phyloP scores from a whole-genome alignment of 2,113 vertebrate genomes.

The Eidolon helvum region DNA sequence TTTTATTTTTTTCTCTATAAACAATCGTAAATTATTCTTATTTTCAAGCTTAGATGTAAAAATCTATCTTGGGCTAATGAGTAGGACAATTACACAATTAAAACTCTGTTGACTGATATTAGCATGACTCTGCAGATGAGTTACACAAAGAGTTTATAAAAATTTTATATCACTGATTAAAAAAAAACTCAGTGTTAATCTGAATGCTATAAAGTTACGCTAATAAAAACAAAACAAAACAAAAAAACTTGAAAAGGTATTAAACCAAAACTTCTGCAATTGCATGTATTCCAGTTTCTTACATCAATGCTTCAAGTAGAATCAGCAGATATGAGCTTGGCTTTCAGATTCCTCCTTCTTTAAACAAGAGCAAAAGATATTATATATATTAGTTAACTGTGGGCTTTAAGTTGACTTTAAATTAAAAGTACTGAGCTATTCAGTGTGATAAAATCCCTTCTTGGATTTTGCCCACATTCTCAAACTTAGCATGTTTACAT shows the following conservation, averaged over 20 bases:
- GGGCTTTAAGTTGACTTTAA: background rate
- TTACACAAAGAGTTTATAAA: no score
- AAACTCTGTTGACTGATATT: background rate
- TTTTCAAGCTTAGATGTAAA: slow-evolving; percentile 4
- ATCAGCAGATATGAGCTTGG: background rate
- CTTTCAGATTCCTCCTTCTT: background rate
- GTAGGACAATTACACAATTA: background rate
- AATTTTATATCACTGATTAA: no score
- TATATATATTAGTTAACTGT: background rate
- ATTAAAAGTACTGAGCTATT: background rate
- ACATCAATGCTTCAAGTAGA: background rate
- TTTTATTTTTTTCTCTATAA: background rate
- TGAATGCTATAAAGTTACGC: no score
- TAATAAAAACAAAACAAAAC: no score
- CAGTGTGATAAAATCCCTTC: background rate
- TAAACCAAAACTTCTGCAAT: background rate
- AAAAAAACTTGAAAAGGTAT: no score
- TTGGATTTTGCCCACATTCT: background rate
- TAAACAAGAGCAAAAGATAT: background rate
- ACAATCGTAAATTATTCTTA: slow-evolving; percentile 1
- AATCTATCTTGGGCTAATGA: background rate
- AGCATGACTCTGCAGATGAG: background rate
- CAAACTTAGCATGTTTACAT: background rate
- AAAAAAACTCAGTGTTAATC: no score
- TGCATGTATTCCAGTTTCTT: background rate